Conservation (phyloP, 2,797 vertebrate genomes). For the Bryconaethiops microstoma region DNA sequence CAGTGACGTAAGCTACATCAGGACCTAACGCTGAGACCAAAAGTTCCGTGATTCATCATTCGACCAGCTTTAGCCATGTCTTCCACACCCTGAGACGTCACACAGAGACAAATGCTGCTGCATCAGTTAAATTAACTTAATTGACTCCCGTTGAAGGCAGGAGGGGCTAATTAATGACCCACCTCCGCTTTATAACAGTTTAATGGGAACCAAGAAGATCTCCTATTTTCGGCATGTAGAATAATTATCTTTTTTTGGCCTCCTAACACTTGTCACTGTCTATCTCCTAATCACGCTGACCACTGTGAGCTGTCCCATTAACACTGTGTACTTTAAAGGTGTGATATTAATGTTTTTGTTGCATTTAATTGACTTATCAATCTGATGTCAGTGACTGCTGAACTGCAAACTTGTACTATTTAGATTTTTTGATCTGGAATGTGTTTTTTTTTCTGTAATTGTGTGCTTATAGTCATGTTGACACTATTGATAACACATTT, state of each 20-base stretch:
- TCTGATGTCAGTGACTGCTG: not conserved
- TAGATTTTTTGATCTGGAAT: not conserved
- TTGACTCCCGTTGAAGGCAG: not conserved
- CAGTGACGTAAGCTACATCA: constrained; percentile 7
- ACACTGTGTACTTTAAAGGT: not conserved
- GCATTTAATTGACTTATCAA: not conserved
- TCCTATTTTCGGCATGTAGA: not conserved
- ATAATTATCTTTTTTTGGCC: not conserved
- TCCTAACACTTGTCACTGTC: not conserved
- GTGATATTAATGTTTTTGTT: not conserved
- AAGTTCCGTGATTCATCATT: constrained; percentile 15
- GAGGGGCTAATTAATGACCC: not conserved
- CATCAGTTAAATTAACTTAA: constrained; percentile 18
- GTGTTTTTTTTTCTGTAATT: not conserved
- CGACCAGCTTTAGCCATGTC: constrained; percentile 7
- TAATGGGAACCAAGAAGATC: not conserved
- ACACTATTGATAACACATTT: not conserved
- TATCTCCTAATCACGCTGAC: not conserved
- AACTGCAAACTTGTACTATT: not conserved
- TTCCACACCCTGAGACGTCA: constrained; percentile 6
- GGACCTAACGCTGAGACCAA: not conserved
- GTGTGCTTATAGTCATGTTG: not conserved
- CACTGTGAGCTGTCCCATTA: not conserved
- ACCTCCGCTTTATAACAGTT: not conserved
- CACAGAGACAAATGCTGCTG: not conserved